A percentile compares a stretch with the other conserved stretches of the same genome.
Evolutionary conservation across 2,113 vertebrate genomes (phyloP).

Genomic region (Chrysemys picta): DNA sequence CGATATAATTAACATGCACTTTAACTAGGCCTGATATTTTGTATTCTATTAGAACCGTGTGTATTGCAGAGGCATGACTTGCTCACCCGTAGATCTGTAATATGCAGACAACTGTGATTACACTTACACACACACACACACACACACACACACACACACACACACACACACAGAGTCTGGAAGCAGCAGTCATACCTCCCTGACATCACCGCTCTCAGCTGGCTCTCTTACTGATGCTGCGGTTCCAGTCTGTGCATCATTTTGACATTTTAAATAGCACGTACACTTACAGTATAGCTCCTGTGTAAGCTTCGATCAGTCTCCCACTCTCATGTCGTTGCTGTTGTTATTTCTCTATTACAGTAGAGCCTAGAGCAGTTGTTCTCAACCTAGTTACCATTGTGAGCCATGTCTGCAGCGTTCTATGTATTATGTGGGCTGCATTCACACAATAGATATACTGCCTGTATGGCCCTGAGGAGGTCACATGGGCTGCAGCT

Average conservation of each 20-base stretch:
- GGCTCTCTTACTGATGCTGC: slow-evolving; percentile 52
- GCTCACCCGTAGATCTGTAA: not conserved
- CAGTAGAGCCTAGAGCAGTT: not conserved
- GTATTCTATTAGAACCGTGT: not conserved
- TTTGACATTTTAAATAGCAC: slow-evolving; percentile 58
- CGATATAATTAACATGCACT: not conserved
- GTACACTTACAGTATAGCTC: slow-evolving; percentile 42
- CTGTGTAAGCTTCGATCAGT: slow-evolving; percentile 61
- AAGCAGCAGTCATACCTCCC: slow-evolving; percentile 41
- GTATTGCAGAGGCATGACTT: fast-evolving
- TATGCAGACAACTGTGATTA: not conserved
- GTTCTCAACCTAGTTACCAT: too few relatives aligned
- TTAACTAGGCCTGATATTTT: not conserved
- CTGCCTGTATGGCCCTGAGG: too few relatives aligned
- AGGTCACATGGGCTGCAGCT: too few relatives aligned
- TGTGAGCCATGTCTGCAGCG: too few relatives aligned
- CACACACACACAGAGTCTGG: not conserved
- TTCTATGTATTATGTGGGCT: too few relatives aligned
- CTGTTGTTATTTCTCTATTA: slow-evolving; percentile 67
- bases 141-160: not conserved
- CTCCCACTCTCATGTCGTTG: slow-evolving; percentile 46
- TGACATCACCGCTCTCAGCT: slow-evolving; percentile 38
- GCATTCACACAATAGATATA: too few relatives aligned
- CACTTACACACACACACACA: not conserved
- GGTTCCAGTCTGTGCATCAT: slow-evolving; percentile 65